Evolutionary conservation across 2,888 invertebrate genomes (phyloP).

Genomic region (Vandiemenella viatica): DNA sequence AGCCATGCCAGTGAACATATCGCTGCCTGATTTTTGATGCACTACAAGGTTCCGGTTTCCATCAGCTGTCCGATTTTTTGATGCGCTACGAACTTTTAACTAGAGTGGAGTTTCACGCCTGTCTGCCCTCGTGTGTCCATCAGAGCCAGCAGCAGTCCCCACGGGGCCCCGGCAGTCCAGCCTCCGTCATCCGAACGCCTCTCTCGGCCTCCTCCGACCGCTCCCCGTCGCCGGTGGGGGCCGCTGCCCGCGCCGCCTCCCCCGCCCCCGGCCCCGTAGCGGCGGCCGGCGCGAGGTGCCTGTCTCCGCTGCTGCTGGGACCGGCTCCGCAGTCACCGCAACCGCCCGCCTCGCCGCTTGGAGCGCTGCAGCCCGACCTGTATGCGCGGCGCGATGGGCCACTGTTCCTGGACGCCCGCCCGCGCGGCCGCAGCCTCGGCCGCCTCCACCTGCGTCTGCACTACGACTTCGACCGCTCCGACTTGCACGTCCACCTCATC

Average conservation of each 20-base stretch:
- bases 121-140: too few species aligned
- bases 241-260: slow-evolving; percentile 33
- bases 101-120: too few species aligned
- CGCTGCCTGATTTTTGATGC: too few species aligned
- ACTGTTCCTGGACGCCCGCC: slow-evolving; percentile 48
- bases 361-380: slow-evolving; percentile 74
- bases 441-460: slow-evolving; percentile 69
- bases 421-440: slow-evolving; percentile 55
- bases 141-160: neutral
- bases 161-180: too few species aligned
- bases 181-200: too few species aligned
- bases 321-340: slow-evolving; percentile 29
- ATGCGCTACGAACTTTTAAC: too few species aligned
- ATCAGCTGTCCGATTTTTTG: too few species aligned
- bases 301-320: slow-evolving; percentile 64
- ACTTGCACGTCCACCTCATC: slow-evolving; percentile 79
- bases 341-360: slow-evolving; percentile 46
- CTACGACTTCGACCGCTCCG: slow-evolving; percentile 81
- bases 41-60: too few species aligned
- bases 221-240: slow-evolving; percentile 51
- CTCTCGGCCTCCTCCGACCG: slow-evolving; percentile 33
- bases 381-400: slow-evolving; percentile 70
- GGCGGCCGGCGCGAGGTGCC: slow-evolving; percentile 33
- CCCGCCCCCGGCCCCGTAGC: slow-evolving; percentile 3
- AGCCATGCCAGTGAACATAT: too few species aligned